Conservation (phyloP, 2,113 vertebrate genomes). For the Hemichromis elongatus region DNA sequence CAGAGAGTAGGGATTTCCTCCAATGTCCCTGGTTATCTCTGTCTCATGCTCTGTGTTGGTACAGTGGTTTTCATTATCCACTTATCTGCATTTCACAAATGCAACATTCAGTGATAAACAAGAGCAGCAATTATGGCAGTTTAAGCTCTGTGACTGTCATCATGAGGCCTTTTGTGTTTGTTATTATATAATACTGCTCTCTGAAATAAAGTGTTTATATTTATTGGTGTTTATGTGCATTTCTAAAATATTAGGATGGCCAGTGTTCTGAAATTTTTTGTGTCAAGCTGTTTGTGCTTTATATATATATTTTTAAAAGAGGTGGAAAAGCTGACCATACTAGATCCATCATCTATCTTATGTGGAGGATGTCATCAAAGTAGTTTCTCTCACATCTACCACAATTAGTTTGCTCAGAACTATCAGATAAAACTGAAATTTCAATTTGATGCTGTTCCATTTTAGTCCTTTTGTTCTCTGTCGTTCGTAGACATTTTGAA, state of each 20-base stretch:
- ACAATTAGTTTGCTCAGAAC: conserved; percentile 3
- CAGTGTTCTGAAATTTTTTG: conserved; percentile 55
- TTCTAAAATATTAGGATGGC: conserved; percentile 57
- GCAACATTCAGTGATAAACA: conserved; percentile 30
- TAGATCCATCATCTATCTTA: background rate
- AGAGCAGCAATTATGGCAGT: conserved; percentile 23
- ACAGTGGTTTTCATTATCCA: conserved; percentile 47
- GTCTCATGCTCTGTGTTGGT: conserved; percentile 41
- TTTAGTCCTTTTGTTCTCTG: background rate
- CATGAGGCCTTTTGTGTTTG: conserved; percentile 23
- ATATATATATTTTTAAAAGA: background rate
- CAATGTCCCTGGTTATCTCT: conserved; percentile 57
- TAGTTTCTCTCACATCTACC: conserved; percentile 15
- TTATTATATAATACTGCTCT: conserved; percentile 37
- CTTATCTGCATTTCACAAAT: conserved; percentile 61
- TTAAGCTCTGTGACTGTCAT: conserved; percentile 39
- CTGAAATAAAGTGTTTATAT: conserved; percentile 56
- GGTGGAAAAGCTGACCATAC: background rate
- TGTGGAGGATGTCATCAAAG: background rate
- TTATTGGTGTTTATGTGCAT: conserved; percentile 64
- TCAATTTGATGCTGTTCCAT: conserved; percentile 45
- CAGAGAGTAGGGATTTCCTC: conserved; percentile 45
- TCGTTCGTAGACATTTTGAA: conserved; percentile 34
- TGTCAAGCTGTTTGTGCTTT: conserved; percentile 26
- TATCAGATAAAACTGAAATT: conserved; percentile 6